Conservation (phyloP, 2,888 invertebrate genomes). For the Macaria liturata region DNA sequence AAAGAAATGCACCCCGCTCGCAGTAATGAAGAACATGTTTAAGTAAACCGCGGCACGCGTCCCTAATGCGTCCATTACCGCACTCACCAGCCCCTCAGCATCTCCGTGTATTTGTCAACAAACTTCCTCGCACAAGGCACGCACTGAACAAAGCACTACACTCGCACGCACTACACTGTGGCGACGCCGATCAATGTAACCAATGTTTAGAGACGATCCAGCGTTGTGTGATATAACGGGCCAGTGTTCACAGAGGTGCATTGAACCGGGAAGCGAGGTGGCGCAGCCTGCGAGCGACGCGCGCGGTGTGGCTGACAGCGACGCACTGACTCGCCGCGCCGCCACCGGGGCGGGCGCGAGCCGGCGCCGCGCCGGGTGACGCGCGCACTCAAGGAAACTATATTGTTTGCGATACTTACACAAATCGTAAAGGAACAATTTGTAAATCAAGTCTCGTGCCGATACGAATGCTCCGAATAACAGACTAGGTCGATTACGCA, state of each 20-base stretch:
- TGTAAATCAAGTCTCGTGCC: slow-evolving; percentile 26
- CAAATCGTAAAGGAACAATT: slow-evolving; percentile 20
- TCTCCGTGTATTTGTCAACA: slow-evolving; percentile 43
- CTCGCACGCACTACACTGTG: no score
- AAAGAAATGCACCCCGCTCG: slow-evolving; percentile 19
- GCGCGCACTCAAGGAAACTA: slow-evolving; percentile 28
- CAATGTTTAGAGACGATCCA: no score
- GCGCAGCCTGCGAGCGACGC: slow-evolving; percentile 11
- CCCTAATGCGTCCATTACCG: slow-evolving; percentile 39
- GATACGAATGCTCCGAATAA: slow-evolving; percentile 8
- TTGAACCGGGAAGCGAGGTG: slow-evolving; percentile 35
- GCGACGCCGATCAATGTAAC: no score
- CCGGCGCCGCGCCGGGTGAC: slow-evolving; percentile 13
- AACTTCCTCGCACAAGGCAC: slow-evolving; percentile 22
- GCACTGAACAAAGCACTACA: no score
- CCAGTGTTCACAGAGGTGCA: slow-evolving; percentile 14
- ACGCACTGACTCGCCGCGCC: slow-evolving; percentile 29
- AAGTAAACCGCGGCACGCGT: slow-evolving; percentile 56
- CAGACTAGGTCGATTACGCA: background rate
- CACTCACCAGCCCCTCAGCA: slow-evolving; percentile 58
- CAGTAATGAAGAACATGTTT: slow-evolving; percentile 45
- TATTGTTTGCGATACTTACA: slow-evolving; percentile 21
- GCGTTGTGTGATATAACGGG: no score
- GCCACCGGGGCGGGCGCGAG: background rate
- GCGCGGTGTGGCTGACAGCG: slow-evolving; percentile 9